Conservation (phyloP, 2,797 vertebrate genomes). For the Pipistrellus pipistrellus region DNA sequence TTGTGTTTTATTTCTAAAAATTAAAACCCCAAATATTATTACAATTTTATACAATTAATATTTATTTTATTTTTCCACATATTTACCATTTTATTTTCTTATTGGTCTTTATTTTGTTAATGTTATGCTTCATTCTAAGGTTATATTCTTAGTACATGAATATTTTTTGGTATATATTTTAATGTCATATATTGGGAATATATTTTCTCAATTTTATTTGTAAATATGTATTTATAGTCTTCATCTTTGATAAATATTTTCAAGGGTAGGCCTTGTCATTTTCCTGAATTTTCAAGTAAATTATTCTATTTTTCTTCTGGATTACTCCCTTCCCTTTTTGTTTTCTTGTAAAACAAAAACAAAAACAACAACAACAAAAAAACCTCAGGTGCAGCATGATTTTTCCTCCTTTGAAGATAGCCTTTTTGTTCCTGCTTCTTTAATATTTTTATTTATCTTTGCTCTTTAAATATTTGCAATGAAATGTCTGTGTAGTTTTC, state of each 20-base stretch:
- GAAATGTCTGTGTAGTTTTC: neutral
- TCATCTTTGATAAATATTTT: constrained; percentile 15
- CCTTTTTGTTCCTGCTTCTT: neutral
- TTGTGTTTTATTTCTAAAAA: constrained; percentile 2
- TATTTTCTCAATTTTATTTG: neutral
- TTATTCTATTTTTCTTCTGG: neutral
- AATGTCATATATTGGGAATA: neutral
- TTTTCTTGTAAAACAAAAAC: neutral
- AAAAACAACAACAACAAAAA: no score
- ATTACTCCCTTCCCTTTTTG: rapidly evolving
- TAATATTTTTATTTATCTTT: neutral
- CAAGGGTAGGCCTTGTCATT: neutral
- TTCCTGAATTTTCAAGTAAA: neutral
- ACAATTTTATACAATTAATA: neutral
- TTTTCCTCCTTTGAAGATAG: neutral
- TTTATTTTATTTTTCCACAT: neutral
- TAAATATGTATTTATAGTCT: neutral
- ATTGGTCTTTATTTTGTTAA: neutral
- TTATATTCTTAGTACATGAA: neutral
- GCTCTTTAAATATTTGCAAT: neutral
- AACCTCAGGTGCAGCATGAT: neutral
- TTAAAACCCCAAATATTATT: neutral
- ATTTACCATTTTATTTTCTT: neutral
- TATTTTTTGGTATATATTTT: neutral
- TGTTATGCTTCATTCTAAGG: neutral